Evolutionary conservation across 2,113 vertebrate genomes (phyloP), one percentile per base, ranked within the genome.

Genomic region (Sceloporus undulatus): DNA sequence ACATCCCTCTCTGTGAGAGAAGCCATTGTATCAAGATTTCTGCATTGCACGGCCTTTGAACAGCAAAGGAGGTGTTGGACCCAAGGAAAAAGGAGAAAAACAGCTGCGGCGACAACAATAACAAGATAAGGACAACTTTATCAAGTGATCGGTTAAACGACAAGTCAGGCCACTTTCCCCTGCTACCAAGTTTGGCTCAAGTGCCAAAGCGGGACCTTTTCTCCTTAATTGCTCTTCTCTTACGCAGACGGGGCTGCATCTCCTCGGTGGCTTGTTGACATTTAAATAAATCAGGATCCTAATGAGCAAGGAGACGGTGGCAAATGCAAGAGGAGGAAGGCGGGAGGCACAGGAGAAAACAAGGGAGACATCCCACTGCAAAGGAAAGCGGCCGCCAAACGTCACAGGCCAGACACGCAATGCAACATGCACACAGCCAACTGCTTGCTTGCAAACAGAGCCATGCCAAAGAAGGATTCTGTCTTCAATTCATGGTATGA

Each of bases 261-360:
- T 92, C 94, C 90, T 62, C 38, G 91, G 94, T 87, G 87, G 27
- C 94, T 95, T 95, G 95, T 96, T 96, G 94, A 95, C 94, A 95
- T 96, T 95, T 95, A 94, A 96, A 95, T 94, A 94, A 93, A 94
- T 92, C 91, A 91, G 88, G 94, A 94, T 95, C 94, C 94, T 93
- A 91, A 90, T 0, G 11, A 94, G 88, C 89, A 93, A 94, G 92
- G 90, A 90, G 91, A 91, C 89, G 93, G 93, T 83, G 8, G 84
- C n/a, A 40, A n/a, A 16, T 5, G 42, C 1, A 8, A 74, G n/a
- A n/a, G 23, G 90, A 91, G 87, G 90, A 93, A 91, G 76, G 91
- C 82, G 16, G 85, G 91, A 91, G 89, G 78, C 27, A 13, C 3
- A 54, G 52, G n/a, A 54, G 19, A 34, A 21, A 34, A n/a, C 10